phyloP scores from a whole-genome alignment of 2,888 invertebrate species.

The Cloeon dipterum region DNA sequence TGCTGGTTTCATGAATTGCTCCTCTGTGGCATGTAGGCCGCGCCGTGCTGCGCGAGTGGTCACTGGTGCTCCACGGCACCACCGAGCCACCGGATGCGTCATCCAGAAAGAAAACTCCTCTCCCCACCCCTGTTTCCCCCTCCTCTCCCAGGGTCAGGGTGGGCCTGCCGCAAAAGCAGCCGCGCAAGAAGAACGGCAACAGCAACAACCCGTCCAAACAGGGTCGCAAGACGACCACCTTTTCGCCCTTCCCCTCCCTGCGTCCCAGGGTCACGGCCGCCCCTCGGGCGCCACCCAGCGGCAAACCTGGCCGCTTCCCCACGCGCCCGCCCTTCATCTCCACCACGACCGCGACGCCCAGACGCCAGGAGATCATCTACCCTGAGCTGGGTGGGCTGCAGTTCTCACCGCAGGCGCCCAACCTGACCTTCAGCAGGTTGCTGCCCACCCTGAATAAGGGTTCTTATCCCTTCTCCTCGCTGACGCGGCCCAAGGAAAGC shows the following conservation, averaged over 20 bases:
- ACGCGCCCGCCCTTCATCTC: constrained; percentile 1
- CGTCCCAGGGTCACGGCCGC: constrained; percentile 23
- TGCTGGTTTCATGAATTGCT: too few species aligned
- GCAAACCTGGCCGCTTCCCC: not conserved
- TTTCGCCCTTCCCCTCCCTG: constrained; percentile 10
- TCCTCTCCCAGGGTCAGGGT: constrained; percentile 8
- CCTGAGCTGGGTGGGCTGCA: constrained; percentile 32
- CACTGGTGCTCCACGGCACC: constrained; percentile 79
- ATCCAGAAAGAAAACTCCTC: constrained; percentile 14
- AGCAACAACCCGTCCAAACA: constrained; percentile 13
- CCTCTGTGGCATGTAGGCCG: constrained; percentile 33
- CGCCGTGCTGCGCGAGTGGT: constrained; percentile 81
- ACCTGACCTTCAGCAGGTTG: constrained; percentile 56
- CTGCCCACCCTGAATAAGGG: constrained; percentile 15
- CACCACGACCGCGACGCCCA: constrained; percentile 4
- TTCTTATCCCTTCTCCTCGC: not conserved
- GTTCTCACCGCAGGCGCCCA: constrained; percentile 50
- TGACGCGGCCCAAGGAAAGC: constrained; percentile 1
- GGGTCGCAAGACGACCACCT: constrained; percentile 12
- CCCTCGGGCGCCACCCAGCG: constrained; percentile 2
- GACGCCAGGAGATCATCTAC: constrained; percentile 5
- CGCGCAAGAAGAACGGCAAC: constrained; percentile 13
- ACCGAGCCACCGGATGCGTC: constrained; percentile 23
- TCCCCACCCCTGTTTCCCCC: constrained; percentile 11
- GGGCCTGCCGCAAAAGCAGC: constrained; percentile 1